Conservation (phyloP, 2,113 vertebrate genomes). For the Ceuthmochares aereus region DNA sequence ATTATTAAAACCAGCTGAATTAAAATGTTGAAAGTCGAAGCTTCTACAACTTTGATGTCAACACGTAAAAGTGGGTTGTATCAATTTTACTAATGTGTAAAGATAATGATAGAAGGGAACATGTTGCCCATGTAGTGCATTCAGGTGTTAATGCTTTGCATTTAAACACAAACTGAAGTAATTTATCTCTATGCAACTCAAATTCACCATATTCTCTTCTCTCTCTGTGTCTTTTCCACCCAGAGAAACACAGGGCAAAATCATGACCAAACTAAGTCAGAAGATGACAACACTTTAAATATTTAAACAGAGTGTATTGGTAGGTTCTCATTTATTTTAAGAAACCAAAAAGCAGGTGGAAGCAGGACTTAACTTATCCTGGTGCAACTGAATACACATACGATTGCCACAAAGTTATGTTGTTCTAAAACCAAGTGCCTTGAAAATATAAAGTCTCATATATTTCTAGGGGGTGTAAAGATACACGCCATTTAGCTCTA, state of each 20-base stretch:
- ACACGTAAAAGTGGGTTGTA: neutral
- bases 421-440: neutral
- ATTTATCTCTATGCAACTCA: neutral
- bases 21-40: neutral
- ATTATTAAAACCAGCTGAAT: constrained; percentile 35
- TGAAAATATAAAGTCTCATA: neutral
- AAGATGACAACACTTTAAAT: neutral
- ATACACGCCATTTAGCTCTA: neutral
- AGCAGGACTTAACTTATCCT: neutral
- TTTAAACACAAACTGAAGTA: neutral
- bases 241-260: neutral
- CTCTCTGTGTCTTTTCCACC: neutral
- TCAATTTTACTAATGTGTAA: neutral
- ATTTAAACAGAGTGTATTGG: neutral
- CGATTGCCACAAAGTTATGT: neutral
- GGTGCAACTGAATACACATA: neutral
- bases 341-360: neutral
- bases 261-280: neutral
- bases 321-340: neutral
- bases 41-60: neutral
- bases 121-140: fast-evolving
- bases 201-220: neutral
- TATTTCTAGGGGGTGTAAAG: neutral
- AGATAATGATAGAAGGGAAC: neutral
- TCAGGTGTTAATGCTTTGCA: neutral